phyloP scores from a whole-genome alignment of 2,797 vertebrate genomes.

The Delichon dasypus region DNA sequence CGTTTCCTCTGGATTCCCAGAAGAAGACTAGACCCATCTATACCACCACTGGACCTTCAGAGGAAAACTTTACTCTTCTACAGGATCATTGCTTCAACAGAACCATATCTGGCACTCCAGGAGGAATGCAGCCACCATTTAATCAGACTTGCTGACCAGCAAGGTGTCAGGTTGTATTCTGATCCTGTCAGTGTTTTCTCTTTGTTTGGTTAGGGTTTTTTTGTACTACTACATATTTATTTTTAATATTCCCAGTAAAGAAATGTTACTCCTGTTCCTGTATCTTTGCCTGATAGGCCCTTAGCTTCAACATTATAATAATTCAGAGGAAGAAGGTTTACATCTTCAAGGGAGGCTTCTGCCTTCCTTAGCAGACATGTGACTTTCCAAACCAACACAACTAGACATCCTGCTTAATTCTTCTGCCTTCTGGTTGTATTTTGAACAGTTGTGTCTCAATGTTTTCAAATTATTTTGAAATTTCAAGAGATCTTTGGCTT shows the following conservation, averaged over 20 bases:
- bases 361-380: neutral
- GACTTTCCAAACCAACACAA: neutral
- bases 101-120: neutral
- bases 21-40: neutral
- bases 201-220: neutral
- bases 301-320: neutral
- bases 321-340: neutral
- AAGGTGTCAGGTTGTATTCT: neutral
- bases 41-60: neutral
- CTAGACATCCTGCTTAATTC: neutral
- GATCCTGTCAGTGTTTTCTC: neutral
- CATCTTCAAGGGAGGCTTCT: neutral
- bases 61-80: neutral
- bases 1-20: neutral
- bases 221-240: neutral
- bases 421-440: neutral
- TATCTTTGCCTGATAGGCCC: neutral
- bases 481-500: neutral
- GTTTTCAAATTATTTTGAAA: neutral
- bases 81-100: neutral
- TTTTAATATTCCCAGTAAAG: neutral
- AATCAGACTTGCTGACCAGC: no score
- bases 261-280: neutral
- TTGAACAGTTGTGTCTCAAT: neutral
- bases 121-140: no score